These are phyloP conservation scores for Troides helena DNA, from an alignment of 2,888 invertebrate species.

Conservation along the genomic window DNA sequence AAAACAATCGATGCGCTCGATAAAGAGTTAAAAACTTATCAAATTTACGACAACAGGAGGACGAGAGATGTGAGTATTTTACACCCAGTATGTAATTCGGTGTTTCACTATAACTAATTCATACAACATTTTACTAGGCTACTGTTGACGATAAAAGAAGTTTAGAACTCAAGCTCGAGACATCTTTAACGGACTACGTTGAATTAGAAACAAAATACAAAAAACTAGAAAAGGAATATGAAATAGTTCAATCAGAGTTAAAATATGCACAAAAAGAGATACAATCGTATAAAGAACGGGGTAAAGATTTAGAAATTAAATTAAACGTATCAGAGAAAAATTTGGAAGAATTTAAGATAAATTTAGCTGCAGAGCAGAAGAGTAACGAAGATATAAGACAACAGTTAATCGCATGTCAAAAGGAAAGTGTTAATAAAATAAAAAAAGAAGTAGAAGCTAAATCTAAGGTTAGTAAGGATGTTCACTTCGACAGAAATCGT, in stretches of 20 bases:
- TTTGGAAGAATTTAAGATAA: slow-evolving; percentile 58
- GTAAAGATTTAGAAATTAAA: slow-evolving; percentile 53
- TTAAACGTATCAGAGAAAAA: slow-evolving; percentile 47
- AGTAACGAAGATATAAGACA: slow-evolving; percentile 57
- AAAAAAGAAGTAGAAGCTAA: slow-evolving; percentile 71
- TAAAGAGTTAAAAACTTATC: slow-evolving; percentile 82
- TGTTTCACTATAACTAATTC: not conserved
- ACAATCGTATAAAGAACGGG: slow-evolving; percentile 61
- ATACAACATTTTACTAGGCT: slow-evolving; percentile 39
- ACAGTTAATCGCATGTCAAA: slow-evolving; percentile 54
- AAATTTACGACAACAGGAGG: slow-evolving; percentile 56
- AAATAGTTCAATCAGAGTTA: slow-evolving; percentile 48
- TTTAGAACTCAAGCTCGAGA: slow-evolving; percentile 78
- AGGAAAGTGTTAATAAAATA: slow-evolving; percentile 53
- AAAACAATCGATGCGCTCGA: slow-evolving; percentile 84
- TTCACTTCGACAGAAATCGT: not conserved
- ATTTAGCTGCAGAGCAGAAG: slow-evolving; percentile 59
- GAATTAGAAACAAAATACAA: slow-evolving; percentile 70
- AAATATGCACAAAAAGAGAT: slow-evolving; percentile 72
- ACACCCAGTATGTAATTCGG: not conserved
- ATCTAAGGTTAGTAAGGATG: slow-evolving; percentile 54
- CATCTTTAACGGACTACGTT: slow-evolving; percentile 74
- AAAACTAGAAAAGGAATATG: slow-evolving; percentile 48
- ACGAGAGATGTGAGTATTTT: slow-evolving; percentile 49
- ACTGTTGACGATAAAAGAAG: slow-evolving; percentile 76